Evolutionary conservation across 2,888 invertebrate genomes (phyloP), one percentile per base, ranked within the genome.

Genomic region (Scaptodrosophila latifasciaeformis): DNA sequence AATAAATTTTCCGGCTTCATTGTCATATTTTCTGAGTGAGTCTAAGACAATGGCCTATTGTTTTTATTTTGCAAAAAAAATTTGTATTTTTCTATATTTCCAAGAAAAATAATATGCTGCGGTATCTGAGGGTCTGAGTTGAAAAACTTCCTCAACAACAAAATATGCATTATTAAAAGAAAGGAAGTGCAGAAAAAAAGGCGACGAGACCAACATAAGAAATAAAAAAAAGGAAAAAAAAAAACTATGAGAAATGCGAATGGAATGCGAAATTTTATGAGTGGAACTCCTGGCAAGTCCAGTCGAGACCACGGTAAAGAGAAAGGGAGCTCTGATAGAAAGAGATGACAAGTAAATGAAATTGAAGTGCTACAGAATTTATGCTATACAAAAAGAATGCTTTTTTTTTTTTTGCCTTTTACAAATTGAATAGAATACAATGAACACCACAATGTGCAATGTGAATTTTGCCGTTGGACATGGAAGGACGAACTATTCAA

Each of bases 111-210:
- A 57, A 48, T 35, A 34, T 13, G 34, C 13, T 13, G n/a, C n/a
- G n/a, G n/a, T n/a, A n/a, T n/a, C n/a, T n/a, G 24, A 44, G 42
- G 29, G 18, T 15, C 2, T 10, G 37, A 21, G 34, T 12, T 13
- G 60, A 53, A 61, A 18, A 37, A 15, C 10, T 57, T 74, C 70
- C 77, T 71, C 70, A 61, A 67, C 64, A 74, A 77, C 78, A 70
- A 74, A 71, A 77, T 78, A 78, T 72, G 79, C 76, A 78, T 78
- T 72, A 72, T 78, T 78, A 78, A 72, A 78, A 61, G 50, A 62
- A 47, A 77, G 13, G 17, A 75, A 59, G 59, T 63, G 35, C 7
- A 54, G 58, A 62, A 54, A 53, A 62, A 59, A 76, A 76, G 71
- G 75, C 71, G 78, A 72, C 78, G 76, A 72, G 75, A 66, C 71